Evolutionary conservation across 2,113 vertebrate species (phyloP).

Genomic region (Misgurnus anguillicaudatus): DNA sequence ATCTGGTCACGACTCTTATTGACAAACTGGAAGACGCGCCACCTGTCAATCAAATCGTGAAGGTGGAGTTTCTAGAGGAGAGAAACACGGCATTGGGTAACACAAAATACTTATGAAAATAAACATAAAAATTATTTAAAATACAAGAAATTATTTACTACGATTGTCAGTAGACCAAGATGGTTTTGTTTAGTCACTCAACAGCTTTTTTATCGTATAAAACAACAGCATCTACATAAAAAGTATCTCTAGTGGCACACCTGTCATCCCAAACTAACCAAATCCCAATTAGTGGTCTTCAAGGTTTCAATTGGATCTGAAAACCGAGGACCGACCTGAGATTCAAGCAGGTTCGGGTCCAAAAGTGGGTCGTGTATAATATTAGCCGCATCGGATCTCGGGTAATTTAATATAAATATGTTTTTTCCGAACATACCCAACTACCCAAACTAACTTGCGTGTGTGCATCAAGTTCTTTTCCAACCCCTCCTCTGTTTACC

Average conservation of each 20-base stretch:
- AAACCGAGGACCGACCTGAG: too few species aligned
- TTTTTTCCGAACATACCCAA: too few species aligned
- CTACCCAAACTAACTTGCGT: too few species aligned
- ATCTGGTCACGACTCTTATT: conserved; percentile 87
- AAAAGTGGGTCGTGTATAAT: too few species aligned
- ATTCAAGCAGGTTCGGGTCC: too few species aligned
- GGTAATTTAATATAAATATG: too few species aligned
- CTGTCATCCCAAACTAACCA: background rate
- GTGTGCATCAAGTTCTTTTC: too few species aligned
- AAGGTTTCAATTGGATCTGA: too few species aligned
- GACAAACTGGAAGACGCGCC: conserved; percentile 91
- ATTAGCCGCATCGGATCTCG: too few species aligned
- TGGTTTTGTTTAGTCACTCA: background rate
- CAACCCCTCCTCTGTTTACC: too few species aligned
- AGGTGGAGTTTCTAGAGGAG: conserved; percentile 93
- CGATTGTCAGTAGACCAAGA: background rate
- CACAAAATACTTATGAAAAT: background rate
- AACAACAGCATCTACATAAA: background rate
- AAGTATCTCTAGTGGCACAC: background rate
- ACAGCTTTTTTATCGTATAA: background rate
- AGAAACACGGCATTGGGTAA: conserved; percentile 91
- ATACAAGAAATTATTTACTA: background rate
- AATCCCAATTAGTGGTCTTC: background rate
- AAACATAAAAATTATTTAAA: background rate
- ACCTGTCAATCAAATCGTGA: conserved; percentile 90